Base-by-base conservation (phyloP, 2,888 invertebrate species). In the Deilephila elpenor region DNA sequence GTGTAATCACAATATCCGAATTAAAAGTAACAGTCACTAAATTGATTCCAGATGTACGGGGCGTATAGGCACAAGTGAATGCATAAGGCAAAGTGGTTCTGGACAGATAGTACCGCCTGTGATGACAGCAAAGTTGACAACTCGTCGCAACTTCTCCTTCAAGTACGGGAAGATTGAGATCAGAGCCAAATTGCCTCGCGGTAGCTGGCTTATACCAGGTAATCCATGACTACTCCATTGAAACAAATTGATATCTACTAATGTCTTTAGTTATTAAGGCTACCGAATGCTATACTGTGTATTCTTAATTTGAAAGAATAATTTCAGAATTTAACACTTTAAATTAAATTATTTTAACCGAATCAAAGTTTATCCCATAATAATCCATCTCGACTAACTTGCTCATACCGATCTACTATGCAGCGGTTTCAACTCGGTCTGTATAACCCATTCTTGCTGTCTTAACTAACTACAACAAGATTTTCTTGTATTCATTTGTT, bases 141-240 rank as follows among this genome's bases (percentile, higher is more conserved):
- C 97, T 0, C 96, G 93, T 78, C 91, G 95, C 64, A 94, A 92
- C 17, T 97, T 97, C 83, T 95, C 93, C 74, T 97, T 98, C 85
- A 95, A 95, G 75, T 97, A 96, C 82, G 97, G 97, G 3, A 95
- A 93, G 75, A 89, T 98, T 8, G 96, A 97, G 85, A 93, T 98
- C 51, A 92, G 96, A 5, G 97, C 97, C 0, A 97, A 96, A 84
- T 83, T 98, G 44, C 97, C 97, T 0, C 93, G 93, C 73, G 98
- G 97, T 0, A 96, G 96, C 87, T 98, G 98, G 97, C 88, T 97
- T 60, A 93, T 97, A 82, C 97, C 97, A 76, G 95, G 97, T 97
- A 89, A 77, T 70, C 0, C 5, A 20, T 53, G 14, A 53, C 53
- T 53, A 5, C 5, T 53, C 14, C 7, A 56, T 56, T n/a, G 14